Evolutionary conservation across 2,888 invertebrate species (phyloP).

Genomic region (Adineta ricciae): DNA sequence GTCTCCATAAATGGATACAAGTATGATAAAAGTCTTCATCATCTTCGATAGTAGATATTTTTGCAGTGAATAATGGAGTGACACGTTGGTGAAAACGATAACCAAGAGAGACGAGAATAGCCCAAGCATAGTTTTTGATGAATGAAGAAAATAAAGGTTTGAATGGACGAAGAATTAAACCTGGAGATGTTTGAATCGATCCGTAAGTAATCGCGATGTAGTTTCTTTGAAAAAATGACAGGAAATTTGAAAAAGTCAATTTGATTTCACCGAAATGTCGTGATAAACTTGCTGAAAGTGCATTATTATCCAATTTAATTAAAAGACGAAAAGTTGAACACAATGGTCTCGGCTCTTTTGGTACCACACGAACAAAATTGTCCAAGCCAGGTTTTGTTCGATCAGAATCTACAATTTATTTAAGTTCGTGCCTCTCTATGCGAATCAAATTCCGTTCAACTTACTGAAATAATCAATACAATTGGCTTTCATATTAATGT

Average conservation of each 20-base stretch:
- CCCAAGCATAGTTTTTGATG: neutral
- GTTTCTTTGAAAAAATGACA: neutral
- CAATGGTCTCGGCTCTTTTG: neutral
- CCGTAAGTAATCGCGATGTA: neutral
- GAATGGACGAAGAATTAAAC: neutral
- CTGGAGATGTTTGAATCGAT: neutral
- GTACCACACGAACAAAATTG: neutral
- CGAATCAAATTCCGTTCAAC: neutral
- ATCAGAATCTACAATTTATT: neutral
- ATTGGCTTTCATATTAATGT: slow-evolving; percentile 10
- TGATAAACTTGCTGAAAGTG: neutral
- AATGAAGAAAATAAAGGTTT: slow-evolving; percentile 5
- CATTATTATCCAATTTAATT: neutral
- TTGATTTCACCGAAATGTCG: neutral
- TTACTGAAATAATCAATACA: slow-evolving; percentile 11
- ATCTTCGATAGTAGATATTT: neutral
- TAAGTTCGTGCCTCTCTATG: neutral
- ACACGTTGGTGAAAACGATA: slow-evolving; percentile 16
- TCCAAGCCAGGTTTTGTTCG: neutral
- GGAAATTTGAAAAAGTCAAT: neutral
- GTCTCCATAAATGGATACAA: slow-evolving; percentile 4
- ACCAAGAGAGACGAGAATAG: neutral
- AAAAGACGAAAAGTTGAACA: neutral
- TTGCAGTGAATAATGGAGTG: neutral
- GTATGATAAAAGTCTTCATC: slow-evolving; percentile 7